Conservation (phyloP, 92 coral and sea anemone genomes). For the Meandrina meandrites region DNA sequence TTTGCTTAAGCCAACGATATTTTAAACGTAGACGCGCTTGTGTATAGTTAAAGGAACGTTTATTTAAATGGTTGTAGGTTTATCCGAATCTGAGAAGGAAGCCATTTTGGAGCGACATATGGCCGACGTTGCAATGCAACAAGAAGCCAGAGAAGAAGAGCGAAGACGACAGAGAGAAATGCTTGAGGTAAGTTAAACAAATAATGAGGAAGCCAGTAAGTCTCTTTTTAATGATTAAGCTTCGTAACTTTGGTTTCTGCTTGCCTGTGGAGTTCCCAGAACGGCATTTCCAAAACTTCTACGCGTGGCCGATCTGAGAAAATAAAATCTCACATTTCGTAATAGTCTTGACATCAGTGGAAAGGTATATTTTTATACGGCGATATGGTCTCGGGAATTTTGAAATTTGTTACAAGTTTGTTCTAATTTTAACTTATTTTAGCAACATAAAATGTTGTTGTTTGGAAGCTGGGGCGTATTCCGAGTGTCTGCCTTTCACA, state of each 20-base stretch:
- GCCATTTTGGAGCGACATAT: constrained; percentile 71
- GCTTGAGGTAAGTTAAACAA: constrained; percentile 53
- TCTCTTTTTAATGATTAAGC: neutral
- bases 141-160: constrained; percentile 71
- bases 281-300: neutral
- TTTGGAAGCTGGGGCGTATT: too few relatives aligned
- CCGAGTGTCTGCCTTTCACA: too few relatives aligned
- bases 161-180: constrained; percentile 60
- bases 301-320: neutral
- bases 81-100: constrained; percentile 64
- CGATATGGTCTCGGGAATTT: neutral
- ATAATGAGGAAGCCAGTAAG: too few relatives aligned
- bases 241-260: too few relatives aligned
- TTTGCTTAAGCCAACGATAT: neutral
- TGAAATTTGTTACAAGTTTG: neutral
- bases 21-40: neutral
- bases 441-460: too few relatives aligned
- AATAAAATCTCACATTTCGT: neutral
- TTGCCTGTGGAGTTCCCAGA: too few relatives aligned
- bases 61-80: neutral
- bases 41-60: neutral
- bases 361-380: neutral
- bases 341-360: neutral
- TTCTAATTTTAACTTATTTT: too few relatives aligned
- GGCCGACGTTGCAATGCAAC: constrained; percentile 64